A percentile compares a stretch with the other conserved stretches of the same genome.
These are phyloP conservation scores for Drosophila guanche DNA, from an alignment of 1,140 invertebrate species.

Conservation along the genomic window DNA sequence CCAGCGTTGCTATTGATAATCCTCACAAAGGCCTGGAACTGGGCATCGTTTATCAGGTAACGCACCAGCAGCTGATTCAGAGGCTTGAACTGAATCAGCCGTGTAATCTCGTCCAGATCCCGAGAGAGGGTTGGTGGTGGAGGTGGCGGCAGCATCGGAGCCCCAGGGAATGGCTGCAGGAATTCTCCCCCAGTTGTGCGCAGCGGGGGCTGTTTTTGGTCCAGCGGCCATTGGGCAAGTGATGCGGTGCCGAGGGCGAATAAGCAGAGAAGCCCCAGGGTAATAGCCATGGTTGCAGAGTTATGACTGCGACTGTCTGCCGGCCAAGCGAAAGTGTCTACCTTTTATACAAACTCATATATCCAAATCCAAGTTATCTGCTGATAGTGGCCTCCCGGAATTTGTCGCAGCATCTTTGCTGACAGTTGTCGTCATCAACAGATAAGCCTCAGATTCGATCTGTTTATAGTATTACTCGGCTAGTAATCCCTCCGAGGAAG, in stretches of 20 bases:
- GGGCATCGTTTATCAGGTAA: slow-evolving; percentile 72
- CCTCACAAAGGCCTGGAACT: slow-evolving; percentile 73
- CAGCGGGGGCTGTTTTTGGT: too few species aligned
- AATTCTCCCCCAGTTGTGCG: neutral
- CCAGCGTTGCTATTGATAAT: slow-evolving; percentile 66
- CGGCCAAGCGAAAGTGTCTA: neutral
- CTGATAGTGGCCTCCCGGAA: slow-evolving; percentile 40
- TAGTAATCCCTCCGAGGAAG: slow-evolving; percentile 26
- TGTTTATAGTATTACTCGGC: slow-evolving; percentile 54
- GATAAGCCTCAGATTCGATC: slow-evolving; percentile 59
- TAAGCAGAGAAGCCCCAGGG: slow-evolving; percentile 30
- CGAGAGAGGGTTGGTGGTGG: slow-evolving; percentile 58
- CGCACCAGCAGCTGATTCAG: slow-evolving; percentile 62
- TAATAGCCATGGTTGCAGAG: slow-evolving; percentile 18
- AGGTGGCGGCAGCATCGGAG: slow-evolving; percentile 6
- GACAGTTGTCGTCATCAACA: slow-evolving; percentile 34
- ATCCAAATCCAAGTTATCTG: slow-evolving; percentile 15
- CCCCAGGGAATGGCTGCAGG: neutral
- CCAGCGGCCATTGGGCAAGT: slow-evolving; percentile 5
- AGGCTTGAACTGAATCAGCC: slow-evolving; percentile 61
- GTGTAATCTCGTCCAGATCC: slow-evolving; percentile 64
- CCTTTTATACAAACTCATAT: slow-evolving; percentile 36
- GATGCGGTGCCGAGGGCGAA: slow-evolving; percentile 28
- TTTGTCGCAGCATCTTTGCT: slow-evolving; percentile 64
- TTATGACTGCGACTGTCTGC: slow-evolving; percentile 5